Evolutionary conservation across 92 coral and sea anemone species (phyloP), one percentile per base, ranked within the genome.

Genomic region (Plumapathes pennacea): DNA sequence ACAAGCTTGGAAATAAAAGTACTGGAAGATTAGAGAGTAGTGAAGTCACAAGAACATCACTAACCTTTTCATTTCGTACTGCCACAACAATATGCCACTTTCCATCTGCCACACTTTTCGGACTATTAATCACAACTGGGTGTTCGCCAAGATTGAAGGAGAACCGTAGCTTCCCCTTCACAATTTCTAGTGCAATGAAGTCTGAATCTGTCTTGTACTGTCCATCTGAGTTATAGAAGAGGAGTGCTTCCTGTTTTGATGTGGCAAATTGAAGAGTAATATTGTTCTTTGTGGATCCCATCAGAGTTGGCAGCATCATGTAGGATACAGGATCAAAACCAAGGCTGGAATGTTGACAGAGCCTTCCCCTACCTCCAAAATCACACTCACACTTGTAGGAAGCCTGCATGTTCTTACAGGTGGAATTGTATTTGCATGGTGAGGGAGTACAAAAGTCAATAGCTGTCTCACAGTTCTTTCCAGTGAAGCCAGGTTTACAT

Each of bases 101-200:
- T 8, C 99, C 99, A 69, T 94, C 99, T 45, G 78, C 65, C 10
- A 94, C 85, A 31, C 54, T 29, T 38, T 50, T 54, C 48, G 66
- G 83, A 5, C 76, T 69, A 4, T 69, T 41, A 52, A 84, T 64
- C 10, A 67, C 80, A 15, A 74, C 83, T 27, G 89, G 56, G 29
- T 74, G 46, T 46, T 71, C 69, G 1, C 99, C 99, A 47, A 94
- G 99, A 49, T 85, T 88, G 46, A 83, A 94, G 25, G 90, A 94
- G 57, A 89, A 64, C 55, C 81, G 70, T 10, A 94, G 36, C 65
- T 73, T 67, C n/a, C 96, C 92, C 37, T 62, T 40, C 30, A 81
- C 57, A 42, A 88, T 62, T 45, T 94, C 89, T 25, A 94, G 54
- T 20, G 99, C 94, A 19, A 88, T 88, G 42, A 94, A 88, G 41